A percentile compares a stretch with the other conserved stretches of the same genome.
phyloP scores from a whole-genome alignment of 1,140 invertebrate species.

The Bombus balteatus region DNA sequence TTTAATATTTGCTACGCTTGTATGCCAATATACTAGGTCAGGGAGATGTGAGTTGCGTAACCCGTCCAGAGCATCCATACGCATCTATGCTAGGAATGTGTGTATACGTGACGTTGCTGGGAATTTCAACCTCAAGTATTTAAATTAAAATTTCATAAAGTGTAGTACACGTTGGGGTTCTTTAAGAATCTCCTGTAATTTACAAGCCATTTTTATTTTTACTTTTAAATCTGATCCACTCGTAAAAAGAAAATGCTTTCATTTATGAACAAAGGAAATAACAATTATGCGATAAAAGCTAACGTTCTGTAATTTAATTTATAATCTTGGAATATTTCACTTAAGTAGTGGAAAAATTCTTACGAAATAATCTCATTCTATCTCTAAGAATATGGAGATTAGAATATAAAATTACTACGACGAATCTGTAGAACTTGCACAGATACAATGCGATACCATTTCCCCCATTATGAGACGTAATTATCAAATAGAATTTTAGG shows the following conservation, averaged over 20 bases:
- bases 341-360: background rate
- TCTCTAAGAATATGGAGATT: background rate
- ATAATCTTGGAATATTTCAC: background rate
- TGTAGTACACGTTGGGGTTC: background rate
- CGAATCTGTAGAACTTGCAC: too few species aligned
- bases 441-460: too few species aligned
- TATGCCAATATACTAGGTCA: constrained; percentile 25
- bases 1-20: constrained; percentile 23
- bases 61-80: background rate
- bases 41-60: constrained; percentile 10
- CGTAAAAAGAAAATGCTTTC: background rate
- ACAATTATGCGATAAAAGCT: background rate
- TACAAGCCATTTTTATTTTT: background rate
- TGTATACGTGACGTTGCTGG: background rate
- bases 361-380: background rate
- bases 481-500: too few species aligned
- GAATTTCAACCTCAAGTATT: constrained; percentile 33
- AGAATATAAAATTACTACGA: background rate
- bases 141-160: constrained; percentile 14
- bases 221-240: background rate
- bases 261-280: background rate
- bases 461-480: too few species aligned
- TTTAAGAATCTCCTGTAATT: background rate
- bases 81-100: constrained; percentile 26
- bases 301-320: background rate